Evolutionary conservation across 2,797 vertebrate species (phyloP).

Genomic region (Gorsachius magnificus): DNA sequence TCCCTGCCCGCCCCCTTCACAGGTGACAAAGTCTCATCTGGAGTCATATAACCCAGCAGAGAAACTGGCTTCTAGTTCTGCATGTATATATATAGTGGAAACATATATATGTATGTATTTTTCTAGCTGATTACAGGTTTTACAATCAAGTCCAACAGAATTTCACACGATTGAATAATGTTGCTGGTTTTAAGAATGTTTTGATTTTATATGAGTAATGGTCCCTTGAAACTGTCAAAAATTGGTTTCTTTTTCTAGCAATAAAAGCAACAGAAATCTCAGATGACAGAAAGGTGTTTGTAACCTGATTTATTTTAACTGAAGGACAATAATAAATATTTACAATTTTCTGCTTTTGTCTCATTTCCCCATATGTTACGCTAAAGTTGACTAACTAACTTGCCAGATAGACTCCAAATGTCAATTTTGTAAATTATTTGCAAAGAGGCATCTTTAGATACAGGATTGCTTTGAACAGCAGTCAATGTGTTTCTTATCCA

Average conservation of each 20-base stretch:
- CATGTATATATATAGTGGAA: background rate
- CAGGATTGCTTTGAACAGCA: background rate
- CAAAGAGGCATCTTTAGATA: background rate
- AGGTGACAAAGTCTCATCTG: background rate
- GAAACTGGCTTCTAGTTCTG: background rate
- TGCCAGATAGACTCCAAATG: background rate
- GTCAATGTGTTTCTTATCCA: background rate
- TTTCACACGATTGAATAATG: background rate
- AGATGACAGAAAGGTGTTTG: background rate
- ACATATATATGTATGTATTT: background rate
- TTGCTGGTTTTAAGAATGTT: background rate
- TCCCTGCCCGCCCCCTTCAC: background rate
- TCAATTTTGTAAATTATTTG: background rate
- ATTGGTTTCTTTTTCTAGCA: background rate
- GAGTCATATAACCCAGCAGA: background rate
- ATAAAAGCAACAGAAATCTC: background rate
- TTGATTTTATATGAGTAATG: background rate
- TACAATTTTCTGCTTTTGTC: background rate
- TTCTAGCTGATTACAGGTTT: background rate
- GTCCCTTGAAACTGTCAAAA: background rate
- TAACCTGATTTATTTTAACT: background rate
- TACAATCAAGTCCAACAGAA: background rate
- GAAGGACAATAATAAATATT: conserved; percentile 16
- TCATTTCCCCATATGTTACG: background rate
- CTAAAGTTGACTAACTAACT: background rate